These are phyloP conservation scores for Rhopalosiphum maidis DNA, from an alignment of 1,140 invertebrate species.

Conservation along the genomic window DNA sequence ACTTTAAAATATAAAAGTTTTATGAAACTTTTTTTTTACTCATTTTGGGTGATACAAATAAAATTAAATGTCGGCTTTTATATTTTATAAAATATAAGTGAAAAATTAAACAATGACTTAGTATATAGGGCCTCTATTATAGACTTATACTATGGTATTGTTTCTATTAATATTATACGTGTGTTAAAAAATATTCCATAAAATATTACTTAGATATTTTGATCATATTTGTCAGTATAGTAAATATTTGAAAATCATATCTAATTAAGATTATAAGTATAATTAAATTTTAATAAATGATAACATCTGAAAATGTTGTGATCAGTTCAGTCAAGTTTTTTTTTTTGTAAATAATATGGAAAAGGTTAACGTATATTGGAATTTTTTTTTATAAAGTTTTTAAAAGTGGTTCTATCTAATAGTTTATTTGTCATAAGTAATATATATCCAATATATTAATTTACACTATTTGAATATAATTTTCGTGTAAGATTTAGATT, in stretches of 20 bases:
- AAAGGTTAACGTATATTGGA: no score
- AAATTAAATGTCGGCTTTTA: neutral
- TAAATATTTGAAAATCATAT: neutral
- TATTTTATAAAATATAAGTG: neutral
- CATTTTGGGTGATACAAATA: neutral
- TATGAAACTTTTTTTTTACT: neutral
- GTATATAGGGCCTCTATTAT: no score
- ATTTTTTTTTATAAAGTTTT: neutral
- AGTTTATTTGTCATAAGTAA: neutral
- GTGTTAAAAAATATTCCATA: neutral
- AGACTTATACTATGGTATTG: neutral
- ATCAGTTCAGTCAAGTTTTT: neutral
- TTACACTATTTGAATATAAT: neutral
- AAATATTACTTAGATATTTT: no score
- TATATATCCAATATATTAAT: neutral
- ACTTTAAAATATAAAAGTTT: slow-evolving; percentile 11
- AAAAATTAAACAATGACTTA: neutral
- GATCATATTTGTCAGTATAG: no score
- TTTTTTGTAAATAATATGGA: neutral
- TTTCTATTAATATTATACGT: no score
- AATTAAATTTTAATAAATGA: neutral
- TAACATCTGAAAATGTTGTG: neutral
- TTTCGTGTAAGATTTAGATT: neutral
- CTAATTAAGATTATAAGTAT: neutral
- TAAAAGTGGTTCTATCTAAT: neutral